A percentile compares a stretch with the other conserved stretches of the same genome.
Conservation (phyloP, 2,113 vertebrate species). For the Silurus glanis region DNA sequence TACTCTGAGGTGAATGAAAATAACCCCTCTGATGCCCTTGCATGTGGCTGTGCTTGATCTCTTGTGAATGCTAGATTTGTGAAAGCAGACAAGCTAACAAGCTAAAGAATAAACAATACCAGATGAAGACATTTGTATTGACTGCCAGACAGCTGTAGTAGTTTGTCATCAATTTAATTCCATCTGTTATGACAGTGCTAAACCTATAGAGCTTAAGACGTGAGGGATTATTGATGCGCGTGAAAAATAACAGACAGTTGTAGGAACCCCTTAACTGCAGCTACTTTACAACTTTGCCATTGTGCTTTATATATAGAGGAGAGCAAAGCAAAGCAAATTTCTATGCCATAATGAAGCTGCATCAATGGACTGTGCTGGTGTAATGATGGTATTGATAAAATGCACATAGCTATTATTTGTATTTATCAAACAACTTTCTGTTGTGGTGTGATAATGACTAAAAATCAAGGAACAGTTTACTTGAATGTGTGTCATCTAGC, state of each 20-base stretch:
- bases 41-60: conserved; percentile 30
- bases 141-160: conserved; percentile 60
- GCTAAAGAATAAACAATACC: conserved; percentile 52
- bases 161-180: conserved; percentile 62
- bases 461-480: conserved; percentile 55
- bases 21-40: conserved; percentile 29
- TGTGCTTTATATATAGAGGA: conserved; percentile 51
- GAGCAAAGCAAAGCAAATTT: conserved; percentile 67
- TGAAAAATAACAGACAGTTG: conserved; percentile 68
- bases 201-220: conserved; percentile 61
- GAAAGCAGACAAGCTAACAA: conserved; percentile 35
- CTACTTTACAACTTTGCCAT: conserved; percentile 55
- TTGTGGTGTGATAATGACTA: conserved; percentile 62
- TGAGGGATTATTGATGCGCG: conserved; percentile 69
- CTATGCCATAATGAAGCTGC: conserved; percentile 72
- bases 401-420: conserved; percentile 68
- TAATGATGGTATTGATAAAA: conserved; percentile 72
- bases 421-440: conserved; percentile 64
- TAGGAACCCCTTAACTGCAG: conserved; percentile 61
- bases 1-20: conserved; percentile 53
- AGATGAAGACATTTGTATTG: conserved; percentile 62
- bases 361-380: conserved; percentile 66
- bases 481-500: conserved; percentile 64
- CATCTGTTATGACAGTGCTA: conserved; percentile 38
- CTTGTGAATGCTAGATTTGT: conserved; percentile 50